Percentiles rank a stretch among this genome's conserved stretches.
Conservation (phyloP, 1,140 invertebrate genomes). For the Drosophila santomea region DNA sequence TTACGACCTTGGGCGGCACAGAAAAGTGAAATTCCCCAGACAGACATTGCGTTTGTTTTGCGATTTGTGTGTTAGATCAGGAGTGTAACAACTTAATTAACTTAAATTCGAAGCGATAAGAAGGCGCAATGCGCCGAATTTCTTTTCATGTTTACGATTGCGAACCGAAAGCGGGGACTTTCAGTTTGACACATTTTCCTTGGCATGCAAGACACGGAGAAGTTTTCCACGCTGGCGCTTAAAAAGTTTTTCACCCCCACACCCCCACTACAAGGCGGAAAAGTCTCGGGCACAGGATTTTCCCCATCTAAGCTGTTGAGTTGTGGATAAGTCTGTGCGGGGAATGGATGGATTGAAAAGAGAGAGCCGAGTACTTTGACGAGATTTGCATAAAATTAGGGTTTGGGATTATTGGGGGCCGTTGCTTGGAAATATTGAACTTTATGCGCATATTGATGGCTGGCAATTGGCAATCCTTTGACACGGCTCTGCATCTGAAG, state of each 20-base stretch:
- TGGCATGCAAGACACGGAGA: constrained; percentile 79
- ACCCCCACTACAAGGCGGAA: neutral
- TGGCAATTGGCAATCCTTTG: constrained; percentile 42
- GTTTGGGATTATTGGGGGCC: constrained; percentile 72
- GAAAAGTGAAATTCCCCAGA: neutral
- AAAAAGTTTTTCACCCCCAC: constrained; percentile 60
- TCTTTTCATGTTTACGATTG: constrained; percentile 55
- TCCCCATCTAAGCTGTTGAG: constrained; percentile 60
- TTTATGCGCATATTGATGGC: constrained; percentile 78
- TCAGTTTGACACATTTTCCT: constrained; percentile 70
- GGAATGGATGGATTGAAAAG: constrained; percentile 23
- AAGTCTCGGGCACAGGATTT: constrained; percentile 62
- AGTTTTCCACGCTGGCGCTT: constrained; percentile 74
- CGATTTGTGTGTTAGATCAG: constrained; percentile 59
- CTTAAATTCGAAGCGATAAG: constrained; percentile 66
- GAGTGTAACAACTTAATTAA: constrained; percentile 73
- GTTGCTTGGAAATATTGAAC: constrained; percentile 76
- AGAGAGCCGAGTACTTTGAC: constrained; percentile 56
- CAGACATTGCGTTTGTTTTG: constrained; percentile 15
- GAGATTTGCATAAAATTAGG: constrained; percentile 81
- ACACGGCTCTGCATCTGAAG: constrained; percentile 15
- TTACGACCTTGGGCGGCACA: constrained; percentile 10
- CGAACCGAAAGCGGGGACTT: constrained; percentile 28
- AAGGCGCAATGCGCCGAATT: constrained; percentile 46
- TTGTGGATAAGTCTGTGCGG: constrained; percentile 5